A percentile compares a stretch with the other conserved stretches of the same genome.
phyloP scores from a whole-genome alignment of 2,888 invertebrate genomes.

The Heliconius ismenius region DNA sequence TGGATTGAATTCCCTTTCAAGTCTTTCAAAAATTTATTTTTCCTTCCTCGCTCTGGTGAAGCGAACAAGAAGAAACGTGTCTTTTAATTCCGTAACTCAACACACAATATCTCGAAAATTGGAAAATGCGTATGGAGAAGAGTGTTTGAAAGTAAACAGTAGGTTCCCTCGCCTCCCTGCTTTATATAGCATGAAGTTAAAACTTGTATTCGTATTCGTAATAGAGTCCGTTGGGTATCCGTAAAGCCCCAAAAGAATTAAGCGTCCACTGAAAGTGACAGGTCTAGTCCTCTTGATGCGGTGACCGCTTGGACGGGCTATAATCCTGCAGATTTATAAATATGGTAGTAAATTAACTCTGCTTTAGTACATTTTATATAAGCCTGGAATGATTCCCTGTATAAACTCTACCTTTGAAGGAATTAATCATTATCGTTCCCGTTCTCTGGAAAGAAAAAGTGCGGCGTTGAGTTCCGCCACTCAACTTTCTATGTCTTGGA shows the following conservation, averaged over 20 bases:
- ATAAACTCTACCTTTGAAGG: not conserved
- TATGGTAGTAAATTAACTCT: not conserved
- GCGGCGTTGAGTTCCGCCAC: not conserved
- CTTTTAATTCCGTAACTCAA: no score
- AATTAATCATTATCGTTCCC: not conserved
- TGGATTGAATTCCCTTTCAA: no score
- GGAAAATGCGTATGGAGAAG: no score
- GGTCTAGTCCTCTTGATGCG: constrained; percentile 35
- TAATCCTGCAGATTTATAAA: constrained; percentile 18
- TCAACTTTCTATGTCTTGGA: not conserved
- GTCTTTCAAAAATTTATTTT: no score
- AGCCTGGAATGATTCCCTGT: not conserved
- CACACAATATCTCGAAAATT: no score
- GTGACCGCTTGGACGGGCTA: constrained; percentile 24
- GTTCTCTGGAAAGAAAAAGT: not conserved
- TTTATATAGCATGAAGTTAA: not conserved
- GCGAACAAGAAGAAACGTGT: no score
- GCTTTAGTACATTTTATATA: constrained; percentile 1
- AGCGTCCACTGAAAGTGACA: constrained; percentile 35
- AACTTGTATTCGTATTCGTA: not conserved
- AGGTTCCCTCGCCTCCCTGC: no score
- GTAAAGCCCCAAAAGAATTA: constrained; percentile 24
- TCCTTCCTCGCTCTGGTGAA: no score
- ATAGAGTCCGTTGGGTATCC: constrained; percentile 1
- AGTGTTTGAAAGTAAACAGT: no score